A percentile compares a stretch with the other conserved stretches of the same genome.
These are phyloP conservation scores for Popillia japonica DNA, from an alignment of 1,140 invertebrate species.

Conservation along the genomic window DNA sequence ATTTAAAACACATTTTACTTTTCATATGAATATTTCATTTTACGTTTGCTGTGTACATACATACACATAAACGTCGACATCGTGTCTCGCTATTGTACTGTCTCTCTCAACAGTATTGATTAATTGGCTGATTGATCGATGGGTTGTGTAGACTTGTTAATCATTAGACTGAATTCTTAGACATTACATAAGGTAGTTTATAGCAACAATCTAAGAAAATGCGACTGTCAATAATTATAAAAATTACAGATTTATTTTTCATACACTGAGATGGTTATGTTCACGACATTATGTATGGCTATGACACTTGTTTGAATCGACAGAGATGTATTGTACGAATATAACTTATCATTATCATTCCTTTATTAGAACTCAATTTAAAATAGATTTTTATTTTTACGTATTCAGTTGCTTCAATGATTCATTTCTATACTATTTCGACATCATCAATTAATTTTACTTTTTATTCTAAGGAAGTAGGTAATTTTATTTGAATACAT, in stretches of 20 bases:
- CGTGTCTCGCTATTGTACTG: conserved; percentile 16
- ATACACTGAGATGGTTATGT: not conserved
- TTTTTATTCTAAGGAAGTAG: too few relatives aligned
- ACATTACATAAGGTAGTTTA: conserved; percentile 9
- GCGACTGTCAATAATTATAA: not conserved
- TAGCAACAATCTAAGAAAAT: not conserved
- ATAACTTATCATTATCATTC: too few relatives aligned
- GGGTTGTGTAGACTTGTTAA: conserved; percentile 14
- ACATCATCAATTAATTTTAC: too few relatives aligned
- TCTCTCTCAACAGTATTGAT: conserved; percentile 3
- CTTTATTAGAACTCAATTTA: too few relatives aligned
- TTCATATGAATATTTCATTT: conserved; percentile 39
- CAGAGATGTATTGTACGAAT: too few relatives aligned
- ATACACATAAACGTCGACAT: conserved; percentile 11
- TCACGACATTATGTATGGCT: not conserved
- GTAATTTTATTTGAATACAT: too few relatives aligned
- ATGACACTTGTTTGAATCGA: too few relatives aligned
- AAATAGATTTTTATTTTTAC: too few relatives aligned
- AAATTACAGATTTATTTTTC: conserved; percentile 1
- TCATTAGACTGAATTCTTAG: conserved; percentile 17
- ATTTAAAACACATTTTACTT: conserved; percentile 38
- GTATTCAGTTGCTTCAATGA: too few relatives aligned
- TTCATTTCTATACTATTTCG: too few relatives aligned
- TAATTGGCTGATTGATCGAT: conserved; percentile 34
- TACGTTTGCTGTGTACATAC: conserved; percentile 16